Evolutionary conservation across 2,113 vertebrate genomes (phyloP), one percentile per base, ranked within the genome.

Genomic region (Cebus imitator): DNA sequence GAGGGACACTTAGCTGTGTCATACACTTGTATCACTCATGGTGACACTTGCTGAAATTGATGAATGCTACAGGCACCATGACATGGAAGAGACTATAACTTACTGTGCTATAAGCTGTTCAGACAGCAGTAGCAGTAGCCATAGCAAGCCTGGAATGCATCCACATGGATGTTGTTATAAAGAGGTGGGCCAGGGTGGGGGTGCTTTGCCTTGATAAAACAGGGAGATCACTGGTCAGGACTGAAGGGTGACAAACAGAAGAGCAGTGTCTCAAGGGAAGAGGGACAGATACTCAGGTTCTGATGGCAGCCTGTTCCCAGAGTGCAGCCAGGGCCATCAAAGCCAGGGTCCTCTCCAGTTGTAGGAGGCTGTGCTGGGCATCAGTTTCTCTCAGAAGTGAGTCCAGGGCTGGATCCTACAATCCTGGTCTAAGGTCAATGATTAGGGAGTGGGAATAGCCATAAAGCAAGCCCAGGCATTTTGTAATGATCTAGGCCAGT

Each of bases 31-130:
- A 87, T 95, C 97, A 95, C 90, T 97, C 92, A 95, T 32, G 76
- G 52, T 96, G 98, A 97, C 95, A 95, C 83, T 90, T 80, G 90
- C 87, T 96, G 92, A 91, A 96, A 96, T 50, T 95, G 97, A 97
- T 97, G 97, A 78, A 83, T 50, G 79, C 92, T 81, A 57, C 70
- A 87, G 57, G 70, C 94, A 85, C 76, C 79, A 35, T 68, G 97
- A 96, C 96, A 85, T n/a, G 91, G 97, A 92, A 0, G 20, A 81
- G 91, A 81, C 86, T 92, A 83, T 91, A 87, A 97, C 90, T 93
- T 58, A 95, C 87, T 43, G 89, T 43, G 91, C 94, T 78, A 76
- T 79, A 91, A 83, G 96, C 85, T 85, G 78, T 78, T 91, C 89
- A 68, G 87, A 84, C 37, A 55, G 85, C 55, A 17, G 40, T 27